These are phyloP conservation scores for Pseudorectes ferrugineus DNA, from an alignment of 2,113 vertebrate species.

Conservation along the genomic window DNA sequence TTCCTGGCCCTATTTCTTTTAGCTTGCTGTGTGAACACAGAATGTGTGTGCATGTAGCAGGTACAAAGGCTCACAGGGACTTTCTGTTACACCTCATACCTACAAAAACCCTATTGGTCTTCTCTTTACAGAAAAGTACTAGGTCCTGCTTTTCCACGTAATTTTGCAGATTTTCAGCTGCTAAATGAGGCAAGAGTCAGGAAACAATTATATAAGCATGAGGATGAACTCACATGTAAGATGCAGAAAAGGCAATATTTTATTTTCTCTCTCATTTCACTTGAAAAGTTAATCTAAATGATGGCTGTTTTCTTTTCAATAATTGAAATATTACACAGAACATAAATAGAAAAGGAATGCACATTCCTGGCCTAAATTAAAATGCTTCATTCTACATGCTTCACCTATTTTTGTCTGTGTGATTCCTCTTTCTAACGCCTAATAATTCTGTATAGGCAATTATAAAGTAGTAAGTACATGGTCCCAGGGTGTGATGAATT, in stretches of 20 bases:
- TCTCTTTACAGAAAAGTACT: not conserved
- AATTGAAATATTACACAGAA: not conserved
- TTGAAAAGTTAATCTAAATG: not conserved
- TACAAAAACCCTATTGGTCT: not conserved
- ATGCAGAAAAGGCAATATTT: not conserved
- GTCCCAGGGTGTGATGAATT: not conserved
- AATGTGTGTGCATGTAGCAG: not conserved
- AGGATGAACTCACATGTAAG: not conserved
- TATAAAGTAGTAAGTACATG: not conserved
- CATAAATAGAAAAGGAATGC: not conserved
- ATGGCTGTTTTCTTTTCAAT: not conserved
- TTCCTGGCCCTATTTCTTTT: not conserved
- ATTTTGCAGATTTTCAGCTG: not conserved
- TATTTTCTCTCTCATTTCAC: constrained; percentile 8
- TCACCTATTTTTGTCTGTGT: not conserved
- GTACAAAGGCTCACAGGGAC: not conserved
- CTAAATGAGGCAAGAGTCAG: not conserved
- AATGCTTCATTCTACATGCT: not conserved
- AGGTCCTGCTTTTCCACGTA: not conserved
- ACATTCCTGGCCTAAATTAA: not conserved
- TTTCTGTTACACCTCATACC: not conserved
- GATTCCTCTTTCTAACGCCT: not conserved
- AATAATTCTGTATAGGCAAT: not conserved
- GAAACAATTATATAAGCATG: not conserved
- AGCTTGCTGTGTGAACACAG: not conserved